Conservation (phyloP, 2,888 invertebrate species). For the Antheraea assamensis region DNA sequence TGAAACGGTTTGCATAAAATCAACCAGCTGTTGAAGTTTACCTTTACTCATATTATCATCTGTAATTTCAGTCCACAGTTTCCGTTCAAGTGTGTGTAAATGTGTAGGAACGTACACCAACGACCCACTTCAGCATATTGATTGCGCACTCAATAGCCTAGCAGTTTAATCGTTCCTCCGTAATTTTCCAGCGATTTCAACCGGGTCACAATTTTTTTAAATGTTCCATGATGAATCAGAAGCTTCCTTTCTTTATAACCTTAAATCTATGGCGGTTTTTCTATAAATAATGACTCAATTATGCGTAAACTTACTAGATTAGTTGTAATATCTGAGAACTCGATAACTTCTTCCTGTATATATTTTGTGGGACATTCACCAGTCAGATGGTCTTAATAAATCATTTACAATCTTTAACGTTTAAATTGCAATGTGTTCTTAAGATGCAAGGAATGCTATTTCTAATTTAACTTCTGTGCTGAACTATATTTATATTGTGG, state of each 20-base stretch:
- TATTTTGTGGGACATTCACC: not conserved
- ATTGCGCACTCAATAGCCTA: conserved; percentile 49
- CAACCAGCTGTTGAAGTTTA: not conserved
- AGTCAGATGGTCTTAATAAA: not conserved
- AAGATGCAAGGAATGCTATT: too few species aligned
- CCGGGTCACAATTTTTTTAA: conserved; percentile 24
- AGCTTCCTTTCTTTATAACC: not conserved
- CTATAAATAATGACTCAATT: not conserved
- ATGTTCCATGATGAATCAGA: not conserved
- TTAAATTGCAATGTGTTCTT: too few species aligned
- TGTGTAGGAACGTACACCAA: conserved; percentile 25
- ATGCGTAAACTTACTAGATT: not conserved
- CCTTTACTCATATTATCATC: not conserved
- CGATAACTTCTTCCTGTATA: too few species aligned
- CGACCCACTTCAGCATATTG: conserved; percentile 54
- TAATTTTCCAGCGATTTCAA: conserved; percentile 42
- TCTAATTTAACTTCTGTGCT: too few species aligned
- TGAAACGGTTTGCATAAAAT: not conserved
- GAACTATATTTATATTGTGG: too few species aligned
- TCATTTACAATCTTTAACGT: not conserved
- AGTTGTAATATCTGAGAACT: too few species aligned
- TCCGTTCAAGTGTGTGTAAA: conserved; percentile 21
- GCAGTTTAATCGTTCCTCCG: conserved; percentile 45
- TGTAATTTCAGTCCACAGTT: conserved; percentile 9
- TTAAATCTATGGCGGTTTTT: not conserved